Base-by-base conservation (phyloP, 2,113 vertebrate species). In the Ictalurus furcatus region DNA sequence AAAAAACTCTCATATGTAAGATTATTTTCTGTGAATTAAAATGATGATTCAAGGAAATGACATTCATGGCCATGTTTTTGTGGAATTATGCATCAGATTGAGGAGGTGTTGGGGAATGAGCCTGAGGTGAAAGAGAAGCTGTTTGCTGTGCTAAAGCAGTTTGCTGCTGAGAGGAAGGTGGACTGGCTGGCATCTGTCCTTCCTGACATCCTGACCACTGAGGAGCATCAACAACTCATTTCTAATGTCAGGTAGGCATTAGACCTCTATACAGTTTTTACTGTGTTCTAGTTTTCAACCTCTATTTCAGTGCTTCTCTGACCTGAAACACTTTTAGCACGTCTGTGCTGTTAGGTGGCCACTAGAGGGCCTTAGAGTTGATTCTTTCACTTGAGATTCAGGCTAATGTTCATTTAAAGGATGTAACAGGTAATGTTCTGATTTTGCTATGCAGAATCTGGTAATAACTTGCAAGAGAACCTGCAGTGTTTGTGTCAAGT, bases 161-260 rank as follows among this genome's bases (percentile, higher is more conserved):
- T 98, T 0, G 98, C 98, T 0, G 95, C 97, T 0, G 97, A 98
- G 94, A 95, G 97, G 93, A 97, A 94, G 34, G 97, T 98, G 8
- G 98, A 99, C 19, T 95, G 96, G 94, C 90, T 99, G 95, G 97
- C 98, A n/a, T 92, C 94, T 0, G 94, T 96, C 30, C 97, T 99
- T 84, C 94, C 97, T 25, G 94, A 96, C 91, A 94, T 96, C 0
- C 96, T 99, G 88, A 96, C 94, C 87, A 95, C 92, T 0, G 97
- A 99, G 52, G 96, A 96, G 82, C 96, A 96, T 6, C 95, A 94
- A 16, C 96, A 96, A 28, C 97, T 99, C 58, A 93, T 99, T 84
- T 96, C 97, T 92, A 97, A 92, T 93, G 98, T 99, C 97, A 98
- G 98, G 98, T 99, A 96, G 21, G 91, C 89, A 80, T 44, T 85